Percentiles rank a stretch among this genome's conserved stretches.
phyloP scores from a whole-genome alignment of 2,888 invertebrate species.

The Apamea epomidion region DNA sequence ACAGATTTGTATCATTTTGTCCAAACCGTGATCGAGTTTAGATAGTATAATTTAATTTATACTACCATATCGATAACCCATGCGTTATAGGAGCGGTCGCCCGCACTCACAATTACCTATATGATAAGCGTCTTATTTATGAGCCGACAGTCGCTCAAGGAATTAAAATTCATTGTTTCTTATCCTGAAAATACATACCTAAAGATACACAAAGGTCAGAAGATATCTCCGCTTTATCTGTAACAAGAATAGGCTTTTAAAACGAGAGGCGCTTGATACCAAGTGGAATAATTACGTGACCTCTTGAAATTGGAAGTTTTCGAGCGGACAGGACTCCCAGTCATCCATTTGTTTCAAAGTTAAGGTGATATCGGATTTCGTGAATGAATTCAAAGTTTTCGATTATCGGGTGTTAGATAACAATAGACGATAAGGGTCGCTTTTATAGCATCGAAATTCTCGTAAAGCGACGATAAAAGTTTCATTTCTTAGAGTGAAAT shows the following conservation, averaged over 20 bases:
- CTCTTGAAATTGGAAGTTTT: slow-evolving; percentile 80
- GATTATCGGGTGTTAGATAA: slow-evolving; percentile 77
- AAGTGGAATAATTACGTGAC: slow-evolving; percentile 83
- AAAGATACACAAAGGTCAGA: slow-evolving; percentile 85
- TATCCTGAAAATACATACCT: slow-evolving; percentile 84
- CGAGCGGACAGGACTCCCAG: slow-evolving; percentile 66
- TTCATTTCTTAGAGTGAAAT: slow-evolving; percentile 68
- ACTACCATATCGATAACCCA: slow-evolving; percentile 76
- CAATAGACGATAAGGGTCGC: slow-evolving; percentile 74
- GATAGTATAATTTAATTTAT: slow-evolving; percentile 83
- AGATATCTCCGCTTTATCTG: slow-evolving; percentile 87
- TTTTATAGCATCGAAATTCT: slow-evolving; percentile 78
- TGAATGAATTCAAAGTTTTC: slow-evolving; percentile 74
- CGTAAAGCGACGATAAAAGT: slow-evolving; percentile 75
- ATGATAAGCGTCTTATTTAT: slow-evolving; percentile 89
- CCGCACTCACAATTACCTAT: slow-evolving; percentile 89
- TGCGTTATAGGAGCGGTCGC: slow-evolving; percentile 81
- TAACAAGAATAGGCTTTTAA: slow-evolving; percentile 90
- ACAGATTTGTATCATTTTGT: slow-evolving; percentile 76
- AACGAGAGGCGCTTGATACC: slow-evolving; percentile 76
- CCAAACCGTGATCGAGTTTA: slow-evolving; percentile 73
- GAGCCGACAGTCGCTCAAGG: slow-evolving; percentile 77
- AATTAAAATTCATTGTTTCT: slow-evolving; percentile 90
- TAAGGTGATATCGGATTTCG: slow-evolving; percentile 78
- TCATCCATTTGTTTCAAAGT: slow-evolving; percentile 77